Evolutionary conservation across 2,797 vertebrate genomes (phyloP).

Genomic region (Dicrostonyx torquatus): DNA sequence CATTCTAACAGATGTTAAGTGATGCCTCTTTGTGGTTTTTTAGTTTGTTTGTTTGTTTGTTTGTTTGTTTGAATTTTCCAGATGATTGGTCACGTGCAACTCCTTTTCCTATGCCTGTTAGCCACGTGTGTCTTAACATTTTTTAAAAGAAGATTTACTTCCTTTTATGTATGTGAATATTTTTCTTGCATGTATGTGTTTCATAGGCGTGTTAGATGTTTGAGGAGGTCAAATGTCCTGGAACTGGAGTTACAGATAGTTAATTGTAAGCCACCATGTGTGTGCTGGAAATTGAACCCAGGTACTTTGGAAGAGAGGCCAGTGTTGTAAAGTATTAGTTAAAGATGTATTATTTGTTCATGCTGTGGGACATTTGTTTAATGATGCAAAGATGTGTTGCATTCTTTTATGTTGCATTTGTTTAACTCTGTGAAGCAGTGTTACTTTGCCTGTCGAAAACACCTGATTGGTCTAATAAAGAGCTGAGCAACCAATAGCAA

Average conservation of each 20-base stretch:
- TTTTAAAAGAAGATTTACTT: not conserved
- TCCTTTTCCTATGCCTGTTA: not conserved
- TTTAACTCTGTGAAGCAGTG: too few relatives aligned
- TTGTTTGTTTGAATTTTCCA: not conserved
- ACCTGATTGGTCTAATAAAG: too few relatives aligned
- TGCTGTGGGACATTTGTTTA: too few relatives aligned
- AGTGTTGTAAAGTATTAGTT: not conserved
- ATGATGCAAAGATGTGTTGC: too few relatives aligned
- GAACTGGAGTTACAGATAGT: not conserved
- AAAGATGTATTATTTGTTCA: too few relatives aligned
- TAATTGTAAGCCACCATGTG: not conserved
- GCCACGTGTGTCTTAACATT: not conserved
- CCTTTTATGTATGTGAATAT: not conserved
- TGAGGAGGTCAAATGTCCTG: not conserved
- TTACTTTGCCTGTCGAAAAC: too few relatives aligned
- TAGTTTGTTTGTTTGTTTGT: too few relatives aligned
- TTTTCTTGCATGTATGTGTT: not conserved
- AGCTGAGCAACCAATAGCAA: too few relatives aligned
- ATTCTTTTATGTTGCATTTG: too few relatives aligned
- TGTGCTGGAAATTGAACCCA: not conserved
- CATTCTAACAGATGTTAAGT: not conserved
- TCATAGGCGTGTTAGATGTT: not conserved
- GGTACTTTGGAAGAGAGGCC: not conserved
- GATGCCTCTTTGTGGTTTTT: not conserved
- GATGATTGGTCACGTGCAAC: not conserved